Percentiles rank a stretch among this genome's conserved stretches.
Conservation (phyloP, 2,113 vertebrate species). For the Callocephalon fimbriatum region DNA sequence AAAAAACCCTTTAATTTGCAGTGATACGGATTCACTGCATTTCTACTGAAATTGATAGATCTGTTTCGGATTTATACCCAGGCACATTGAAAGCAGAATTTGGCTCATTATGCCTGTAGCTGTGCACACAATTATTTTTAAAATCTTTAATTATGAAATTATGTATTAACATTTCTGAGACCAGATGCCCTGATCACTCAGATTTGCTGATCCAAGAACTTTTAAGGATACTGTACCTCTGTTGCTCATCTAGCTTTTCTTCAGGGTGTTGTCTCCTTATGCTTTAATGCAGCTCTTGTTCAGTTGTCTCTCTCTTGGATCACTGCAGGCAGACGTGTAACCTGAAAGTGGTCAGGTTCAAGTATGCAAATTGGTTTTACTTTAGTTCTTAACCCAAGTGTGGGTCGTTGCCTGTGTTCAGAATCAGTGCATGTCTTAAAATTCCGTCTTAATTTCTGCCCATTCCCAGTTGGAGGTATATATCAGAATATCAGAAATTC, state of each 20-base stretch:
- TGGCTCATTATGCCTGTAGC: not conserved
- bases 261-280: not conserved
- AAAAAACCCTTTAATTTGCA: not conserved
- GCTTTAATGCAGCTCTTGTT: not conserved
- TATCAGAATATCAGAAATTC: not conserved
- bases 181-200: not conserved
- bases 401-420: fast-evolving
- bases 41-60: not conserved
- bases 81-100: not conserved
- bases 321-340: not conserved
- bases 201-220: not conserved
- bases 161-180: not conserved
- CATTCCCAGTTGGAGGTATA: not conserved
- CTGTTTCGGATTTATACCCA: not conserved
- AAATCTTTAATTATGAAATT: not conserved
- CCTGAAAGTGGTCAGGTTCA: not conserved
- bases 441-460: not conserved
- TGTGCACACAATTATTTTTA: not conserved
- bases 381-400: not conserved
- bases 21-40: not conserved
- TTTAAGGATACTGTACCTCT: not conserved
- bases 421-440: not conserved
- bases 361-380: not conserved
- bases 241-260: not conserved
- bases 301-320: not conserved